phyloP scores from a whole-genome alignment of 2,113 vertebrate genomes.

The Axis porcinus region DNA sequence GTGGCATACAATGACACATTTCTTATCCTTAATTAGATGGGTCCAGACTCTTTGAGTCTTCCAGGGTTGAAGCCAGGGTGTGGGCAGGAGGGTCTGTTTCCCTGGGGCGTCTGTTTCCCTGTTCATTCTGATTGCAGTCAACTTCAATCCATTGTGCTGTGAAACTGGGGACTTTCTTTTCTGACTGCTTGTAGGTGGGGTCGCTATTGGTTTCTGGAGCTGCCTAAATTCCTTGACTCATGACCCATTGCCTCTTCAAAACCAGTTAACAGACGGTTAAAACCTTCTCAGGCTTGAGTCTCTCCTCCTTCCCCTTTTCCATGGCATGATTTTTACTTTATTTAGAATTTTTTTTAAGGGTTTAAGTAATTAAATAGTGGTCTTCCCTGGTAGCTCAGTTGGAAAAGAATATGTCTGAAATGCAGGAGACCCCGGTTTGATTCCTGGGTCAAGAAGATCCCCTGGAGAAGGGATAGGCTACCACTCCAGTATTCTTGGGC shows the following conservation, averaged over 20 bases:
- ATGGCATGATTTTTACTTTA: not conserved
- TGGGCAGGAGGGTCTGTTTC: not conserved
- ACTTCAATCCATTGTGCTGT: not conserved
- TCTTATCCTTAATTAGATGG: not conserved
- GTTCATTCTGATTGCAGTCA: not conserved
- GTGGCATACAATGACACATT: not conserved
- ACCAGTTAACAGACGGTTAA: not conserved
- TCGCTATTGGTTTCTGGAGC: not conserved
- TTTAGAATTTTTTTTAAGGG: not conserved
- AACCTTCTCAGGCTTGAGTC: not conserved
- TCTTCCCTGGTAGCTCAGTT: not conserved
- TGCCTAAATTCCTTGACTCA: not conserved
- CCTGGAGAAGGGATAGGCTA: not conserved
- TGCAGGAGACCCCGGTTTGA: rapidly evolving
- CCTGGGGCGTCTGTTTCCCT: not conserved
- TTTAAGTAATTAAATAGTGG: not conserved
- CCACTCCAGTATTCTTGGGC: not conserved
- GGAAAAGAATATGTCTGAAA: not conserved
- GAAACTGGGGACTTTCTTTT: not conserved
- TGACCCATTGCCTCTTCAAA: not conserved
- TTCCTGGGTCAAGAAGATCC: not conserved
- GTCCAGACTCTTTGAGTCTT: not conserved
- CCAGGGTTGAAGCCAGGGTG: not conserved
- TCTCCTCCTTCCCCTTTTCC: not conserved
- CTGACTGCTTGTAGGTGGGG: not conserved